These are phyloP conservation scores for Tinamus major DNA, from an alignment of 2,797 vertebrate genomes.

Conservation along the genomic window DNA sequence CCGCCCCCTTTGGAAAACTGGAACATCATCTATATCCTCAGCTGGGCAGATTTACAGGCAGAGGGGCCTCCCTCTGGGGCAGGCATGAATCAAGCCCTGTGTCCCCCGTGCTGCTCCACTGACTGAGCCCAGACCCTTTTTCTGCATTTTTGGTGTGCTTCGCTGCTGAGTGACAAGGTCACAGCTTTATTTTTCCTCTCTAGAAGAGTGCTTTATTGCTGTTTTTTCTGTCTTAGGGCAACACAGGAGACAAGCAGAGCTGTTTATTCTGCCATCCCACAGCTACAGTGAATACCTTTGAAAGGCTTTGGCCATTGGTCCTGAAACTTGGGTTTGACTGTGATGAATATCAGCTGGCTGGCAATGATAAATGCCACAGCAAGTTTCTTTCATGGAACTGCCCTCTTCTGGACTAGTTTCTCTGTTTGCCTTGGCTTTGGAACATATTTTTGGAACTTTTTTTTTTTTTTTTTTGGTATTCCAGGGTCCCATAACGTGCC, in stretches of 20 bases:
- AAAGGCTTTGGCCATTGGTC: conserved; percentile 8
- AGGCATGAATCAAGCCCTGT: neutral
- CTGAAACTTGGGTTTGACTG: neutral
- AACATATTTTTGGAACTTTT: neutral
- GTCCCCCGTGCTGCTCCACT: neutral
- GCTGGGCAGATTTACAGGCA: neutral
- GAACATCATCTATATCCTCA: neutral
- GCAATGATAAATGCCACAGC: neutral
- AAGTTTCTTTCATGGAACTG: neutral
- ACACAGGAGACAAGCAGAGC: neutral
- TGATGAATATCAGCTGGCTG: conserved; percentile 8
- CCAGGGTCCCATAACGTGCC: neutral
- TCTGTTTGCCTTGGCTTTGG: conserved; percentile 52
- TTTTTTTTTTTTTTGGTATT: conserved; percentile 44
- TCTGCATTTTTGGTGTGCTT: neutral
- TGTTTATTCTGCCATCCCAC: neutral
- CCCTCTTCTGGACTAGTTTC: neutral
- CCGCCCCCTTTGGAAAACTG: neutral
- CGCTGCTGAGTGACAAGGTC: accelerated
- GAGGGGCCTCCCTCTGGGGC: neutral
- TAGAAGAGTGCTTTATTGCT: neutral
- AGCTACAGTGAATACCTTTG: conserved; percentile 22
- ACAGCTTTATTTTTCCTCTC: neutral
- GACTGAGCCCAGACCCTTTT: neutral
- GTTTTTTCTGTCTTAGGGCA: neutral